Evolutionary conservation across 1,140 invertebrate genomes (phyloP).

Genomic region (Leptopilina boulardi): DNA sequence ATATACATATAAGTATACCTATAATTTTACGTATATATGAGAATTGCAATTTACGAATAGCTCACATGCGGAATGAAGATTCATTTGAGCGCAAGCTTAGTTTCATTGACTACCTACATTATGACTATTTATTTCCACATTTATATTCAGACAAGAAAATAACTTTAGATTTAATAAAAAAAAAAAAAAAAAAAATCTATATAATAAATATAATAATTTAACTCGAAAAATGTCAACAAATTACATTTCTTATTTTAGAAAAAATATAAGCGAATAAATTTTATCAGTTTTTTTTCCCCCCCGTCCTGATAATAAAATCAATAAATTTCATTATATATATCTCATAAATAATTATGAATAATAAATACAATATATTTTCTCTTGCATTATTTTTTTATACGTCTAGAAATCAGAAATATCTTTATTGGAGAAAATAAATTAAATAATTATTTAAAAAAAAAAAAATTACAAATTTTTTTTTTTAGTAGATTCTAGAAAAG

Average conservation of each 20-base stretch:
- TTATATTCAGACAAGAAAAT: not conserved
- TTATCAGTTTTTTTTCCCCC: not conserved
- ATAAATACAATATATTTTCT: too few relatives aligned
- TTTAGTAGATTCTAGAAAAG: too few relatives aligned
- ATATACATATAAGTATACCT: conserved; percentile 17
- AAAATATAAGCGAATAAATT: not conserved
- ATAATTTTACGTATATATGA: conserved; percentile 30
- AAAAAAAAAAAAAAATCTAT: too few relatives aligned
- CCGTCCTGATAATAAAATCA: not conserved
- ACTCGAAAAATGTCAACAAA: conserved; percentile 1
- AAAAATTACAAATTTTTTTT: too few relatives aligned
- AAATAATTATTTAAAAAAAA: too few relatives aligned
- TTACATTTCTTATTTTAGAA: conserved; percentile 1
- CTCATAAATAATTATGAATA: not conserved
- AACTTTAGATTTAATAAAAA: not conserved
- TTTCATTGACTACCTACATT: conserved; percentile 26
- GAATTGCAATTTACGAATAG: conserved; percentile 33
- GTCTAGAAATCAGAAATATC: too few relatives aligned
- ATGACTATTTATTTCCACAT: conserved; percentile 17
- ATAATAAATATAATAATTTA: not conserved
- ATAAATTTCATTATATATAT: not conserved
- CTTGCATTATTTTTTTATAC: too few relatives aligned
- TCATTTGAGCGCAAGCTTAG: conserved; percentile 13
- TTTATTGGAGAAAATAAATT: too few relatives aligned
- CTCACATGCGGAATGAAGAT: conserved; percentile 32